Evolutionary conservation across 2,888 invertebrate genomes (phyloP).

Genomic region (Electrophaes corylata): DNA sequence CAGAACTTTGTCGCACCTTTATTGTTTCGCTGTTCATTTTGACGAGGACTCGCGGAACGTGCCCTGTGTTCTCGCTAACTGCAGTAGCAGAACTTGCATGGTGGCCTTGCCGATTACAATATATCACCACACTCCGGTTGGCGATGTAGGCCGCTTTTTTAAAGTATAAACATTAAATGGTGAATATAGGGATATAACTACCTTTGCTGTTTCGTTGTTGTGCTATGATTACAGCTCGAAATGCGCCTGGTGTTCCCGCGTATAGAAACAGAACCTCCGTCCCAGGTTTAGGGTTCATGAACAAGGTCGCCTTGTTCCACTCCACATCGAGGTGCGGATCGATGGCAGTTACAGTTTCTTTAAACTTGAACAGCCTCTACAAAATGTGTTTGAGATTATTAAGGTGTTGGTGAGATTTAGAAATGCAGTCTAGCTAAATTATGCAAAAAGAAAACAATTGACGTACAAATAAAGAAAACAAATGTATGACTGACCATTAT

Average conservation of each 20-base stretch:
- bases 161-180: too few species aligned
- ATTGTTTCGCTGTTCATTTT: conserved; percentile 61
- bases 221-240: conserved; percentile 61
- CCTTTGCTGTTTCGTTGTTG: conserved; percentile 51
- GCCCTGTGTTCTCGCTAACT: conserved; percentile 57
- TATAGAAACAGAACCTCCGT: conserved; percentile 60
- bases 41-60: conserved; percentile 63
- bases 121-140: too few species aligned
- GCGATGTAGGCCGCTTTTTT: too few species aligned
- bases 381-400: too few species aligned
- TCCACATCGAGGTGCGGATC: conserved; percentile 52
- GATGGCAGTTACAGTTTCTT: conserved; percentile 51
- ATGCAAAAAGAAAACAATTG: too few species aligned
- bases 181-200: not conserved
- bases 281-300: conserved; percentile 69
- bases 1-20: conserved; percentile 51
- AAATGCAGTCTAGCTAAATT: too few species aligned
- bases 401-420: too few species aligned
- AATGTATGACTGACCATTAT: too few species aligned
- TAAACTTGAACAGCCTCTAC: conserved; percentile 59
- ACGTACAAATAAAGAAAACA: too few species aligned
- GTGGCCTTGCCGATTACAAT: not conserved
- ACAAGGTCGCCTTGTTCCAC: conserved; percentile 61
- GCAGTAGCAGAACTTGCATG: conserved; percentile 42
- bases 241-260: conserved; percentile 61